Evolutionary conservation across 2,797 vertebrate genomes (phyloP).

Genomic region (Parambassis ranga): DNA sequence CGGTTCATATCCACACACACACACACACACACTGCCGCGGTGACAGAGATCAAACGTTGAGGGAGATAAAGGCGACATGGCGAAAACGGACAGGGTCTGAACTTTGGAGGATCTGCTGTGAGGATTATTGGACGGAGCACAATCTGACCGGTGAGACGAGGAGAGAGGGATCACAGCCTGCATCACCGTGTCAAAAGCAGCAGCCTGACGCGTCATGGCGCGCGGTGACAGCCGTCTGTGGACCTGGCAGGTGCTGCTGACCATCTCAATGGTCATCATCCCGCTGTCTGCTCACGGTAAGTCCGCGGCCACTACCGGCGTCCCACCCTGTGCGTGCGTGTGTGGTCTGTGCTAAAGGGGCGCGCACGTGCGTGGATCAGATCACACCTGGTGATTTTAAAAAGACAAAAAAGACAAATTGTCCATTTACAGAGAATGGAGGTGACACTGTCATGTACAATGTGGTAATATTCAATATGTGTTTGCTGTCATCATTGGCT

Average conservation of each 20-base stretch:
- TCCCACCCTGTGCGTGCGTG: constrained; percentile 54
- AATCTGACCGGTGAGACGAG: constrained; percentile 8
- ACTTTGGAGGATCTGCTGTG: constrained; percentile 47
- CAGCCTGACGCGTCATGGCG: constrained; percentile 50
- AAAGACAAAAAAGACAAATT: neutral
- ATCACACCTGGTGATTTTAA: constrained; percentile 34
- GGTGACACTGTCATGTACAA: neutral
- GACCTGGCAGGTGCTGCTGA: constrained; percentile 72
- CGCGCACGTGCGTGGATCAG: constrained; percentile 34
- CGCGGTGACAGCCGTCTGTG: constrained; percentile 40
- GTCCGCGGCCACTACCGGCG: constrained; percentile 23
- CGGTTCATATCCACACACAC: neutral
- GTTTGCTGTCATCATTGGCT: neutral
- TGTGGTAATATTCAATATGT: neutral
- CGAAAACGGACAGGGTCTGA: constrained; percentile 55
- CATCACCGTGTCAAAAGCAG: constrained; percentile 6
- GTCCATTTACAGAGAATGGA: neutral
- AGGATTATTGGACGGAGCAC: constrained; percentile 37
- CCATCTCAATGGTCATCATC: constrained; percentile 65
- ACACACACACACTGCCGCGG: neutral
- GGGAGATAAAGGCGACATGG: constrained; percentile 47
- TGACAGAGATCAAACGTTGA: neutral
- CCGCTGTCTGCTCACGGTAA: constrained; percentile 70
- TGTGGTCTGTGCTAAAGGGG: neutral
- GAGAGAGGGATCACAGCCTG: constrained; percentile 26